phyloP scores from a whole-genome alignment of 2,113 vertebrate genomes.

The Protomyctophum bolini region DNA sequence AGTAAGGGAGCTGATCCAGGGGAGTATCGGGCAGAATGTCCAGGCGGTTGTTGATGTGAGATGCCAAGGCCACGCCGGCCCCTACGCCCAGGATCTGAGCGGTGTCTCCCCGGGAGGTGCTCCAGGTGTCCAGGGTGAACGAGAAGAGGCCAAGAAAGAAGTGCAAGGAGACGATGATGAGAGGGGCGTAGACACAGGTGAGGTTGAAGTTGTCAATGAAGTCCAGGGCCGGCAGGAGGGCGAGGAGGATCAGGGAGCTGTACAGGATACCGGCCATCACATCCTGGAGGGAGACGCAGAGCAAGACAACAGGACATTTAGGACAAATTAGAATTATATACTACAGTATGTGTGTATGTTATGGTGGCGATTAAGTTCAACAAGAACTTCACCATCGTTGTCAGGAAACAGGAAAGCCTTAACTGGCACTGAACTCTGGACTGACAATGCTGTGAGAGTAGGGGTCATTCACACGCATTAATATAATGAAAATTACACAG shows the following conservation, averaged over 20 bases:
- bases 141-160: slow-evolving; percentile 90
- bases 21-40: slow-evolving; percentile 83
- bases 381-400: slow-evolving; percentile 1
- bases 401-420: slow-evolving; percentile 31
- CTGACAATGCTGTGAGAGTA: background rate
- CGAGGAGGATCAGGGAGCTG: slow-evolving; percentile 86
- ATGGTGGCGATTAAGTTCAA: background rate
- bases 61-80: slow-evolving; percentile 90
- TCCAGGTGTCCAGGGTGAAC: slow-evolving; percentile 97
- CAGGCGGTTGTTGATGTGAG: slow-evolving; percentile 81
- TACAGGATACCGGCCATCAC: slow-evolving; percentile 90
- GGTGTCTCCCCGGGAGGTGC: slow-evolving; percentile 94
- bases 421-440: slow-evolving; percentile 7
- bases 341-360: too few relatives aligned
- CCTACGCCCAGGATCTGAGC: slow-evolving; percentile 94
- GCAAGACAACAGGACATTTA: background rate
- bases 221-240: slow-evolving; percentile 88
- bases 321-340: background rate
- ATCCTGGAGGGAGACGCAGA: slow-evolving; percentile 80
- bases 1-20: slow-evolving; percentile 78
- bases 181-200: slow-evolving; percentile 84
- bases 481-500: slow-evolving; percentile 18
- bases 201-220: slow-evolving; percentile 89
- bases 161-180: slow-evolving; percentile 88
- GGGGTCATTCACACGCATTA: background rate